Evolutionary conservation across 2,888 invertebrate species (phyloP).

Genomic region (Lasioglossum lativentre): DNA sequence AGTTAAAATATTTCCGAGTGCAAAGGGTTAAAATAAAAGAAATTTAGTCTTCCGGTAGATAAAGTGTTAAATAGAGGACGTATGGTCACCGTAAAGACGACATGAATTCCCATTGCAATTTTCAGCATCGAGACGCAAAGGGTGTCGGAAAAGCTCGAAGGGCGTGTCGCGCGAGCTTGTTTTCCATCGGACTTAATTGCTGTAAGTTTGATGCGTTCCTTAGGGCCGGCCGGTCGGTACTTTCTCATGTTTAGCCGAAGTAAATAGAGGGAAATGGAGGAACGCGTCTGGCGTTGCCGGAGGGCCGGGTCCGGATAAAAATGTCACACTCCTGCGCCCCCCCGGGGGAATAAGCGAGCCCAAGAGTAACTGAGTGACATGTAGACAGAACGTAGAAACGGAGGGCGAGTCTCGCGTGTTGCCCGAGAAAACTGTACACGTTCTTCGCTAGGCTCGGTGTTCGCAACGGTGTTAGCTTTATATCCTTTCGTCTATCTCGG

Average conservation of each 20-base stretch:
- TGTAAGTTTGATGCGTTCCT: conserved; percentile 46
- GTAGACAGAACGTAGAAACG: conserved; percentile 70
- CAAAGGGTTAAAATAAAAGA: too few species aligned
- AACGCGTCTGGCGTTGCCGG: conserved; percentile 68
- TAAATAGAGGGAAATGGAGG: conserved; percentile 69
- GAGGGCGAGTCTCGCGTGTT: conserved; percentile 41
- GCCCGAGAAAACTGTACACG: conserved; percentile 66
- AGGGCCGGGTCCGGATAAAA: conserved; percentile 73
- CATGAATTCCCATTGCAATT: background rate
- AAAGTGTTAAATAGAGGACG: background rate
- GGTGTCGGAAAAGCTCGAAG: background rate
- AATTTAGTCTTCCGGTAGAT: background rate
- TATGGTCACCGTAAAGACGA: background rate
- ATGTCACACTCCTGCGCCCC: conserved; percentile 75
- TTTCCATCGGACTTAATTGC: conserved; percentile 60
- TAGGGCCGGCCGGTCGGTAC: conserved; percentile 37
- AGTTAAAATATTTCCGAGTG: too few species aligned
- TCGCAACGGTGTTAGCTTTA: conserved; percentile 64
- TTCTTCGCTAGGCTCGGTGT: conserved; percentile 55
- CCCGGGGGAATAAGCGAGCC: conserved; percentile 70
- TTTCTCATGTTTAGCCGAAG: conserved; percentile 71
- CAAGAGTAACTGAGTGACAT: conserved; percentile 66
- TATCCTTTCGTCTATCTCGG: conserved; percentile 59
- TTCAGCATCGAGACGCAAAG: background rate
- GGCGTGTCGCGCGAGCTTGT: conserved; percentile 20